Percentiles rank a stretch among this genome's conserved stretches.
phyloP scores from a whole-genome alignment of 2,113 vertebrate species.

The Brachirus orientalis region DNA sequence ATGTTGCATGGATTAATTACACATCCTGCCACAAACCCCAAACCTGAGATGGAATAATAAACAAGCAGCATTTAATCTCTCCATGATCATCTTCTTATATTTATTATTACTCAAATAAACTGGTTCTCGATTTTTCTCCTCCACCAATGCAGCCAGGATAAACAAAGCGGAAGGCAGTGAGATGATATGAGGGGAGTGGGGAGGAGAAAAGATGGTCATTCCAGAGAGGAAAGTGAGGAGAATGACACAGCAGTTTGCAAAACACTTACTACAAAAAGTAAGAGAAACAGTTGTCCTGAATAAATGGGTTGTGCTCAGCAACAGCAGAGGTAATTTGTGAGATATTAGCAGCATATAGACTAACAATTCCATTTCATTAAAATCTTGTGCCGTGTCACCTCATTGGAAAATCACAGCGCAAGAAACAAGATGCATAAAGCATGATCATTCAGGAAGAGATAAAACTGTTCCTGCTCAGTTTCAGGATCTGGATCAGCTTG shows the following conservation, averaged over 20 bases:
- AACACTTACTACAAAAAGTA: slow-evolving; percentile 45
- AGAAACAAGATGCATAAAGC: not conserved
- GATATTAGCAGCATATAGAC: slow-evolving; percentile 28
- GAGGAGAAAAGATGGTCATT: slow-evolving; percentile 45
- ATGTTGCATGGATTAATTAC: slow-evolving; percentile 22
- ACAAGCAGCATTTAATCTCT: slow-evolving; percentile 5
- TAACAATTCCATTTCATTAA: no score
- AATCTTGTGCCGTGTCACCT: not conserved
- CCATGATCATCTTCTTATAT: not conserved
- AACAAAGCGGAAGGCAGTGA: slow-evolving; percentile 41
- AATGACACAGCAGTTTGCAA: slow-evolving; percentile 78
- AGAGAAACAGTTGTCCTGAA: slow-evolving; percentile 42
- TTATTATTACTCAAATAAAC: slow-evolving; percentile 5
- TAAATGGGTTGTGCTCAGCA: slow-evolving; percentile 45
- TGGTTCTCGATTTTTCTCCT: not conserved
- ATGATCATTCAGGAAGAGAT: not conserved
- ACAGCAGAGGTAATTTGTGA: slow-evolving; percentile 51
- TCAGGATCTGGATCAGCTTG: not conserved
- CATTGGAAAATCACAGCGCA: not conserved
- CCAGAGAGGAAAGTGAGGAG: slow-evolving; percentile 43
- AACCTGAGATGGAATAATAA: slow-evolving; percentile 15
- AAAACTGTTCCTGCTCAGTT: not conserved
- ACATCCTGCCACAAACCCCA: slow-evolving; percentile 11
- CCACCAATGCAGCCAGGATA: slow-evolving; percentile 17
- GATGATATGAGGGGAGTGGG: slow-evolving; percentile 21